These are phyloP conservation scores for Tetraneura akinire DNA, from an alignment of 1,140 invertebrate species.

Conservation along the genomic window DNA sequence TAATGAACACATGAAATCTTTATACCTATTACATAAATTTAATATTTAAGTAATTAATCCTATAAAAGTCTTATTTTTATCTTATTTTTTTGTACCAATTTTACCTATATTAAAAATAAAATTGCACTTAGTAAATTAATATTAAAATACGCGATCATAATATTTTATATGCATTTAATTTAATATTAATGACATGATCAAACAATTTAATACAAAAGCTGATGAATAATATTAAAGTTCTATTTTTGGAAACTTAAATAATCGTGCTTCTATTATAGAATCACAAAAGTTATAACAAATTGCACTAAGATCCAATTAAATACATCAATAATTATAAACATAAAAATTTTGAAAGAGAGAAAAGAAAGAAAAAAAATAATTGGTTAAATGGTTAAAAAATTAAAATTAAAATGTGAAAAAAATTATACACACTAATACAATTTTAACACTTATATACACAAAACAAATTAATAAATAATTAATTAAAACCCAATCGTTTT, in stretches of 20 bases:
- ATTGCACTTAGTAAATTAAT: conserved; percentile 46
- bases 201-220: conserved; percentile 32
- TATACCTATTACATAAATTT: not conserved
- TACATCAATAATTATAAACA: conserved; percentile 37
- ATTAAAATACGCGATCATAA: conserved; percentile 14
- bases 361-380: conserved; percentile 2
- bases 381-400: conserved; percentile 43
- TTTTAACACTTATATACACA: not conserved
- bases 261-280: conserved; percentile 27
- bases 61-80: not conserved
- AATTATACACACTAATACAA: conserved; percentile 21
- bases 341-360: conserved; percentile 26
- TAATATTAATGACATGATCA: conserved; percentile 30
- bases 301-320: conserved; percentile 46
- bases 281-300: conserved; percentile 46
- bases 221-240: conserved; percentile 6
- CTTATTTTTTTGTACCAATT: not conserved
- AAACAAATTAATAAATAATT: not conserved
- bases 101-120: conserved; percentile 32
- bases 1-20: conserved; percentile 43
- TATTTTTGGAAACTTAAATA: conserved; percentile 41
- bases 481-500: conserved; percentile 50
- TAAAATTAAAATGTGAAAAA: conserved; percentile 34
- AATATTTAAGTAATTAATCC: not conserved
- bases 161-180: conserved; percentile 33